These are phyloP conservation scores for Xanthia togata DNA, from an alignment of 2,888 invertebrate species.

Conservation along the genomic window DNA sequence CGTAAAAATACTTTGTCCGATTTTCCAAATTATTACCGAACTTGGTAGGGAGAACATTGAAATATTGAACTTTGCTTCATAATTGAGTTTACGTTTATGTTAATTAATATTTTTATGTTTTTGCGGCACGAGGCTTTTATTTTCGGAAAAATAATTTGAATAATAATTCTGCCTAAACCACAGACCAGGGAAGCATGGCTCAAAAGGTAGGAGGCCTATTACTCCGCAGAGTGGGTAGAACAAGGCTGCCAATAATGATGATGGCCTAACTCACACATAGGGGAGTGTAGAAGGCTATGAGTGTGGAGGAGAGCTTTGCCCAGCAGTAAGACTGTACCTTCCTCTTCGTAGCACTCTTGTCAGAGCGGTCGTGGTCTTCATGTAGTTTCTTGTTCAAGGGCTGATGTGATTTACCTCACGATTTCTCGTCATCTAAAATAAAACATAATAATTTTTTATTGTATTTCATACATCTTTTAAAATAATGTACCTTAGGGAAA, in stretches of 20 bases:
- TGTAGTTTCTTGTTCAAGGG: too few species aligned
- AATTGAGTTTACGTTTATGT: neutral
- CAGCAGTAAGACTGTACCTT: neutral
- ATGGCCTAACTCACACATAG: neutral
- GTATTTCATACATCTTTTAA: too few species aligned
- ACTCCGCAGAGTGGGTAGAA: neutral
- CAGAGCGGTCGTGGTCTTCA: too few species aligned
- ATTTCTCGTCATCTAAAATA: too few species aligned
- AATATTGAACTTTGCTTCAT: neutral
- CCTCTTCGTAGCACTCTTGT: too few species aligned
- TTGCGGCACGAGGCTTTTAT: neutral
- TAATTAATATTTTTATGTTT: neutral
- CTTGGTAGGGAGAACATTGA: neutral
- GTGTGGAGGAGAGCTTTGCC: neutral
- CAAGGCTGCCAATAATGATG: neutral
- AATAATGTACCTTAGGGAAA: neutral
- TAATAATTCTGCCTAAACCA: neutral
- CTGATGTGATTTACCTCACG: too few species aligned
- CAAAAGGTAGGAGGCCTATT: neutral
- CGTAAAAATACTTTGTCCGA: slow-evolving; percentile 7
- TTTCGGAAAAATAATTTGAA: neutral
- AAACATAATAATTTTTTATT: too few species aligned
- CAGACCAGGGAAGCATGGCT: neutral
- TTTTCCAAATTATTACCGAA: neutral
- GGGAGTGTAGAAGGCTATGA: neutral